Conservation (phyloP, 2,797 vertebrate genomes). For the Aulostomus chinensis region DNA sequence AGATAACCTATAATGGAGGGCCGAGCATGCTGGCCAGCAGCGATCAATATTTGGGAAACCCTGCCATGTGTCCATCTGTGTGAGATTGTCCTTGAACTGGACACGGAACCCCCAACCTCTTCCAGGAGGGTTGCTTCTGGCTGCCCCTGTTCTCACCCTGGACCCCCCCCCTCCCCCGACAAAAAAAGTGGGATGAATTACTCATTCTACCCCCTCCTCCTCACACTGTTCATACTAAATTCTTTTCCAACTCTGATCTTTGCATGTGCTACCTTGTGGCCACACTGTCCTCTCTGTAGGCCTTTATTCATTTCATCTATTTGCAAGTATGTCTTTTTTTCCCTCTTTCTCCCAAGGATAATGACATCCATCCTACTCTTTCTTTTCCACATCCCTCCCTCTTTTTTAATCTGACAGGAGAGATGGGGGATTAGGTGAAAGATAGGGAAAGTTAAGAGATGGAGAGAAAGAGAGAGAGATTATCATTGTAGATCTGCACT, state of each 20-base stretch:
- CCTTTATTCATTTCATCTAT: constrained; percentile 7
- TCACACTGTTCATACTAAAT: not conserved
- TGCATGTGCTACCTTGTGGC: not conserved
- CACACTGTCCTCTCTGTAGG: not conserved
- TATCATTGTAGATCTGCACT: constrained; percentile 59
- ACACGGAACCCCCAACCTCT: constrained; percentile 15
- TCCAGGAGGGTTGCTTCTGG: constrained; percentile 19
- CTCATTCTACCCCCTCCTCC: not conserved
- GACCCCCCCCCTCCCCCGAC: not conserved
- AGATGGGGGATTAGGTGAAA: constrained; percentile 53
- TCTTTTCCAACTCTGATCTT: too few relatives aligned
- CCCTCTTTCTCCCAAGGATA: constrained; percentile 3
- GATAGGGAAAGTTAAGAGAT: constrained; percentile 38
- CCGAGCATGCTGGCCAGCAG: not conserved
- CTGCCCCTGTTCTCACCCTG: constrained; percentile 22
- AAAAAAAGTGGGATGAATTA: too few relatives aligned
- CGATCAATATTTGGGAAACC: constrained; percentile 16
- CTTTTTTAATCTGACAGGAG: constrained; percentile 57
- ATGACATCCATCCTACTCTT: constrained; percentile 16
- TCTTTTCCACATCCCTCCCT: constrained; percentile 50
- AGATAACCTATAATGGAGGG: constrained; percentile 19
- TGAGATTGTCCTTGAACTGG: constrained; percentile 34
- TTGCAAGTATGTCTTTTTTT: not conserved
- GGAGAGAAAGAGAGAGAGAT: constrained; percentile 48
- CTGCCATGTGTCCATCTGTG: constrained; percentile 29